These are phyloP conservation scores for Meteorus cinctellus DNA, from an alignment of 2,888 invertebrate genomes.

Conservation along the genomic window DNA sequence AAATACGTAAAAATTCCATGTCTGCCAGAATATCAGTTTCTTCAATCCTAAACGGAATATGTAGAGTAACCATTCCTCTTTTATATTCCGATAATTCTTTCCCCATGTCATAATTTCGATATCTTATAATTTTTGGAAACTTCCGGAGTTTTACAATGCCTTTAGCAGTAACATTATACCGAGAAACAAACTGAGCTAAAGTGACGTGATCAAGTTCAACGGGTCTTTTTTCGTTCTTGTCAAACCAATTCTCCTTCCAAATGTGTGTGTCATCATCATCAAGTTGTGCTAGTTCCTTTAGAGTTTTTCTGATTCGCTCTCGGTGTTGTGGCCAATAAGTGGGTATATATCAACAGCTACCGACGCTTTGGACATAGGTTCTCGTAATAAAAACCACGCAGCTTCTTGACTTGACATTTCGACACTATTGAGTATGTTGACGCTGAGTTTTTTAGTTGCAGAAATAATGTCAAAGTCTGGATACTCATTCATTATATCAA, in stretches of 20 bases:
- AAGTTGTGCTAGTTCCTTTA: background rate
- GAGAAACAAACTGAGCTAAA: constrained; percentile 69
- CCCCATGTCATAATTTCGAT: constrained; percentile 4
- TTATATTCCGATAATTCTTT: background rate
- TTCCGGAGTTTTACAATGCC: constrained; percentile 49
- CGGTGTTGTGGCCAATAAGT: constrained; percentile 67
- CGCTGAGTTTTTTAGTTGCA: constrained; percentile 58
- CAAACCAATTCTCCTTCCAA: constrained; percentile 71
- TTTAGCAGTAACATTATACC: constrained; percentile 50
- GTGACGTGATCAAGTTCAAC: constrained; percentile 62
- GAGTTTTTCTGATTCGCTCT: constrained; percentile 61
- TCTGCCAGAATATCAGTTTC: constrained; percentile 65
- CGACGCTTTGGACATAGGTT: constrained; percentile 68
- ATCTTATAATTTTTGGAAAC: constrained; percentile 35
- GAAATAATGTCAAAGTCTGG: constrained; percentile 62
- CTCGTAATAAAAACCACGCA: constrained; percentile 71
- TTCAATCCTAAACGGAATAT: constrained; percentile 58
- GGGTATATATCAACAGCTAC: constrained; percentile 52
- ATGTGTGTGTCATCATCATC: constrained; percentile 56
- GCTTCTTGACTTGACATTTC: constrained; percentile 71
- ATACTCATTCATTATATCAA: constrained; percentile 62
- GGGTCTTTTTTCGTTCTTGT: constrained; percentile 69
- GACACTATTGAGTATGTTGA: constrained; percentile 62
- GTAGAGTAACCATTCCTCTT: constrained; percentile 16
- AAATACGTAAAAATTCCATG: constrained; percentile 60